A percentile compares a stretch with the other conserved stretches of the same genome.
These are phyloP conservation scores for Epicauta chinensis DNA, from an alignment of 1,140 invertebrate genomes.

Conservation along the genomic window DNA sequence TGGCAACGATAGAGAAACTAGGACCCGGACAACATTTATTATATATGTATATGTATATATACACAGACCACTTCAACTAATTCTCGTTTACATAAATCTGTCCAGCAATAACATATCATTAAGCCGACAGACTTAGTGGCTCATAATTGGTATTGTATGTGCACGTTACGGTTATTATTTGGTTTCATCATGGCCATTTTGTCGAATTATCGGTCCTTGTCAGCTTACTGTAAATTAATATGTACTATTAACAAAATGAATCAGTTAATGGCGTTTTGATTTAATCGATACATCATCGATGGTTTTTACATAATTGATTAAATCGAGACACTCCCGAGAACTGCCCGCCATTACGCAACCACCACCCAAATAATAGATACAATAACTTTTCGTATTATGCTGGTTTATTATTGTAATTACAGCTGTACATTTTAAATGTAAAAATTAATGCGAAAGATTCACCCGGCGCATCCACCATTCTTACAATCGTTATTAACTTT, in stretches of 20 bases:
- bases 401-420: too few relatives aligned
- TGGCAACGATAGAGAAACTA: too few relatives aligned
- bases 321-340: too few relatives aligned
- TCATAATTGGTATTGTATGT: slow-evolving; percentile 16
- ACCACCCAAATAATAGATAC: too few relatives aligned
- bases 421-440: too few relatives aligned
- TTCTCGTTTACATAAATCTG: slow-evolving; percentile 17
- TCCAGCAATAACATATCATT: slow-evolving; percentile 14
- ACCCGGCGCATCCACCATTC: too few relatives aligned
- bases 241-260: slow-evolving; percentile 19
- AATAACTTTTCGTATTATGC: too few relatives aligned
- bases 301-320: background rate
- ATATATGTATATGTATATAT: too few relatives aligned
- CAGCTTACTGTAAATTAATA: slow-evolving; percentile 22
- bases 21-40: too few relatives aligned
- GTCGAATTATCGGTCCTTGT: slow-evolving; percentile 16
- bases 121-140: slow-evolving; percentile 11
- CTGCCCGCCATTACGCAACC: too few relatives aligned
- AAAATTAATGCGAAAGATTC: too few relatives aligned
- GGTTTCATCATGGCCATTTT: slow-evolving; percentile 24
- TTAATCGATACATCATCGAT: slow-evolving; percentile 13
- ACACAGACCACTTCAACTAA: slow-evolving; percentile 9
- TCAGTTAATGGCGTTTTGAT: slow-evolving; percentile 18
- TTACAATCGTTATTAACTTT: background rate
- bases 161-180: slow-evolving; percentile 15